A percentile compares a stretch with the other conserved stretches of the same genome.
These are phyloP conservation scores for Dipodomys merriami DNA, from an alignment of 2,113 vertebrate genomes.

Conservation along the genomic window DNA sequence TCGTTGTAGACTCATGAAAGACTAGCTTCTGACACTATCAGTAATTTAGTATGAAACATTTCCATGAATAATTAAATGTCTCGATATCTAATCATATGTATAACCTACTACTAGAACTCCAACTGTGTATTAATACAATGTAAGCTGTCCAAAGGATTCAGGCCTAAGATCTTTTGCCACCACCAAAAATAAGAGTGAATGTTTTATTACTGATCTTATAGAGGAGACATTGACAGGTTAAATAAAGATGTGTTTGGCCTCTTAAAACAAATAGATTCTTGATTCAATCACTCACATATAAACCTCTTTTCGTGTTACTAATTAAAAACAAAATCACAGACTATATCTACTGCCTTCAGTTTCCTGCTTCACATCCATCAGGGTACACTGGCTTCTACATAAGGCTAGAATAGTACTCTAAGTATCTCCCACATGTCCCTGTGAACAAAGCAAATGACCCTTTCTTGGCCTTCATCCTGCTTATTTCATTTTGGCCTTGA, in stretches of 20 bases:
- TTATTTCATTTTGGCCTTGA: not conserved
- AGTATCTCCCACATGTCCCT: not conserved
- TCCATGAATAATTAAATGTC: constrained; percentile 44
- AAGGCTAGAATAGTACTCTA: not conserved
- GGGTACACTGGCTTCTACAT: not conserved
- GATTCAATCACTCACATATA: not conserved
- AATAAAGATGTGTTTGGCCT: not conserved
- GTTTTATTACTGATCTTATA: constrained; percentile 10
- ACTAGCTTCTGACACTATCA: not conserved
- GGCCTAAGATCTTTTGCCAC: not conserved
- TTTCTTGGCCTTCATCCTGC: not conserved
- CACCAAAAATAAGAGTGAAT: not conserved
- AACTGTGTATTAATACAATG: not conserved
- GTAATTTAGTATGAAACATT: not conserved
- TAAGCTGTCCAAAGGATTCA: not conserved
- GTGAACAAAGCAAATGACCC: not conserved
- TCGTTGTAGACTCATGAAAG: not conserved
- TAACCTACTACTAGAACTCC: not conserved
- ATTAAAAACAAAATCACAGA: constrained; percentile 4
- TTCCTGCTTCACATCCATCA: not conserved
- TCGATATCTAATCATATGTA: not conserved
- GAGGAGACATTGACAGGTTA: not conserved
- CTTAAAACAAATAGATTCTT: constrained; percentile 42
- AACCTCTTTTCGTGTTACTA: not conserved
- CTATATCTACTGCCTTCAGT: not conserved